Conservation (phyloP, 2,888 invertebrate species). For the Celastrina argiolus region DNA sequence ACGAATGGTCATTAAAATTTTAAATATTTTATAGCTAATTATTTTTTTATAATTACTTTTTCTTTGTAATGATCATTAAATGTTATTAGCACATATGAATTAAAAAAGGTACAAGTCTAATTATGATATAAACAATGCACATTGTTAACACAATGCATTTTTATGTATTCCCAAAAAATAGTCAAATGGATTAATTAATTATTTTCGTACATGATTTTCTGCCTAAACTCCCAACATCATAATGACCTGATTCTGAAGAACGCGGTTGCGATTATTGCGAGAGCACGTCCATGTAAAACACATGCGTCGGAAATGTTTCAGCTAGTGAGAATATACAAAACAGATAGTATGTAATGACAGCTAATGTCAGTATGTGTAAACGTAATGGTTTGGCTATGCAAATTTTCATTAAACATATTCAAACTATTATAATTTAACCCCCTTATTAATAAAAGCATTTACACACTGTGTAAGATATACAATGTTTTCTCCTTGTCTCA, state of each 20-base stretch:
- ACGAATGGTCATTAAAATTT: not conserved
- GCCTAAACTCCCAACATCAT: not conserved
- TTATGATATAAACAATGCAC: no score
- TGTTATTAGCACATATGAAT: no score
- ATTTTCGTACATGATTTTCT: no score
- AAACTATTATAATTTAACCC: not conserved
- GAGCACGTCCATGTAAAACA: not conserved
- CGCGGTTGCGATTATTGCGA: not conserved
- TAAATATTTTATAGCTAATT: no score
- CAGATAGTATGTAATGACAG: not conserved
- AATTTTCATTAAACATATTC: not conserved
- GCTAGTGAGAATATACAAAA: not conserved
- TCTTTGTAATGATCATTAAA: no score
- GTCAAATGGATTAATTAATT: no score
- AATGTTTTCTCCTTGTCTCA: no score
- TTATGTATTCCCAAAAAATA: not conserved
- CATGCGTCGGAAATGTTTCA: slow-evolving; percentile 2
- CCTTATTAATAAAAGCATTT: no score
- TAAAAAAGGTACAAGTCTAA: no score
- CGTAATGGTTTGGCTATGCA: not conserved
- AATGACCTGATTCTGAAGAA: not conserved
- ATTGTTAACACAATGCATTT: not conserved
- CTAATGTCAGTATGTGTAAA: not conserved
- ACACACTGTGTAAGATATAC: no score
- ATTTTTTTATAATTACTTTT: no score